Evolutionary conservation across 2,797 vertebrate species (phyloP).

Genomic region (Sternarchorhynchus goeldii): DNA sequence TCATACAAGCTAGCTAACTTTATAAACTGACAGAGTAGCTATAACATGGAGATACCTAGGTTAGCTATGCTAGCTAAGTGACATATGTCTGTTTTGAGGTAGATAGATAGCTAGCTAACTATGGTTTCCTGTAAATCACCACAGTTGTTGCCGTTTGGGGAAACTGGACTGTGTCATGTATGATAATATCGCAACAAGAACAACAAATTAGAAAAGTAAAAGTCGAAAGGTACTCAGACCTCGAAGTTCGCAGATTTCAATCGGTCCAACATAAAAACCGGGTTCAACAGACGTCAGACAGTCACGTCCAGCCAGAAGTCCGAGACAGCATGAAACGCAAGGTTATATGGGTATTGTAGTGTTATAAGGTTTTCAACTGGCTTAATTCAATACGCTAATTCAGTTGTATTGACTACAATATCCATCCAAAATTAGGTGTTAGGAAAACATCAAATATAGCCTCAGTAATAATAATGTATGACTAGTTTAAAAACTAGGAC

Average conservation of each 20-base stretch:
- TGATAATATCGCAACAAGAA: background rate
- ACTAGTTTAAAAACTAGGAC: too few relatives aligned
- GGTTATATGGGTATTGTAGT: conserved; percentile 65
- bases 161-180: background rate
- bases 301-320: conserved; percentile 4
- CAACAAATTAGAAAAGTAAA: background rate
- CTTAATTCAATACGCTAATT: accelerated
- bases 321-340: background rate
- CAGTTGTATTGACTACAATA: conserved; percentile 62
- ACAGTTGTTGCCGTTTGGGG: too few relatives aligned
- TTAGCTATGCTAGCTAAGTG: too few relatives aligned
- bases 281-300: conserved; percentile 22
- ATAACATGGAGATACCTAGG: too few relatives aligned
- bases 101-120: too few relatives aligned
- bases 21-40: too few relatives aligned
- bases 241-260: background rate
- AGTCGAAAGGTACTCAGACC: background rate
- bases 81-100: too few relatives aligned
- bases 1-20: too few relatives aligned
- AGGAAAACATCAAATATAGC: conserved; percentile 7
- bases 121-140: too few relatives aligned
- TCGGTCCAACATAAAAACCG: conserved; percentile 12
- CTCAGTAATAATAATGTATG: too few relatives aligned
- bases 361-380: accelerated
- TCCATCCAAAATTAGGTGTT: conserved; percentile 40